Evolutionary conservation across 53 echinoderm and acorn worm species (phyloP).

Genomic region (Zoroaster sp.): DNA sequence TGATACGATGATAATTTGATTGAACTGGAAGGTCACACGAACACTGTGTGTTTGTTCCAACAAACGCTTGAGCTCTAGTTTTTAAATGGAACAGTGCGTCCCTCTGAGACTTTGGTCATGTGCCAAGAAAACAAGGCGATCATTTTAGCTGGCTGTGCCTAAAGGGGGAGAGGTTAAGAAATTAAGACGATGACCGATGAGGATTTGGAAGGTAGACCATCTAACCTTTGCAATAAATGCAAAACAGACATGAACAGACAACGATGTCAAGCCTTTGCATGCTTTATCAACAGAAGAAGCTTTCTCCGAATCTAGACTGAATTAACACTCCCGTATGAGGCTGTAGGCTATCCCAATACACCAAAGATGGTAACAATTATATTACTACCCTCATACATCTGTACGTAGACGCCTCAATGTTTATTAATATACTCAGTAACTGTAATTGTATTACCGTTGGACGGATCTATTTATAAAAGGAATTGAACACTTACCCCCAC

Average conservation of each 20-base stretch:
- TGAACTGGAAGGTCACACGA: too few relatives aligned
- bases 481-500: not conserved
- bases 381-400: constrained; percentile 7
- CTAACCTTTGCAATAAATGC: too few relatives aligned
- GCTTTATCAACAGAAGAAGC: not conserved
- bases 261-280: not conserved
- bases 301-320: not conserved
- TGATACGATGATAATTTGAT: too few relatives aligned
- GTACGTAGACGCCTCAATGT: constrained; percentile 17
- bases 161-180: too few relatives aligned
- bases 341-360: not conserved
- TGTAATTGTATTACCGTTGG: constrained; percentile 24
- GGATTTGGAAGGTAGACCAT: too few relatives aligned
- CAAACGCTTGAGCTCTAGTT: too few relatives aligned
- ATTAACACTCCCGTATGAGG: not conserved
- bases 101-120: too few relatives aligned
- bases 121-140: too few relatives aligned
- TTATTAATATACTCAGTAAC: not conserved
- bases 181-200: too few relatives aligned
- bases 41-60: too few relatives aligned
- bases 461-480: not conserved
- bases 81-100: too few relatives aligned
- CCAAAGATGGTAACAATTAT: not conserved
- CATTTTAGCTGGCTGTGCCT: too few relatives aligned
- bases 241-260: not conserved